Conservation (phyloP, 2,797 vertebrate genomes). For the Liparis tanakae region DNA sequence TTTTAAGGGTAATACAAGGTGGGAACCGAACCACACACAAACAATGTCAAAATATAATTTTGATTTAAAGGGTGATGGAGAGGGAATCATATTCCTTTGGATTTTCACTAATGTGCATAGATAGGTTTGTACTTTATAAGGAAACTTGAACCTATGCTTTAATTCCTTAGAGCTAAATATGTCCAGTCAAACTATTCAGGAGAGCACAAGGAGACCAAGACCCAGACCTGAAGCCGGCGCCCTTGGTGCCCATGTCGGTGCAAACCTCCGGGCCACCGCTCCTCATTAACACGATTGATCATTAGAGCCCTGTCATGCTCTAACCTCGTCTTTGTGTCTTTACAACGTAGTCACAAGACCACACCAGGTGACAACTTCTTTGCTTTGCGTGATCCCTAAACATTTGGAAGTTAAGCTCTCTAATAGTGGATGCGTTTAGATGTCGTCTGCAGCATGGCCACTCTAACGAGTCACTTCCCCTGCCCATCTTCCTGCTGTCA, state of each 20-base stretch:
- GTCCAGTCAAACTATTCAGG: not conserved
- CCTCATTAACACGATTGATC: slow-evolving; percentile 29
- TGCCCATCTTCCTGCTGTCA: slow-evolving; percentile 51
- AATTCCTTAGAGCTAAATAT: not conserved
- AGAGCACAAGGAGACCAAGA: not conserved
- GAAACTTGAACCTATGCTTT: not conserved
- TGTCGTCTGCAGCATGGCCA: slow-evolving; percentile 13
- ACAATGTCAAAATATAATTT: not conserved
- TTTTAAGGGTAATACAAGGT: not conserved
- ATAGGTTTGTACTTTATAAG: not conserved
- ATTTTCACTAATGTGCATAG: not conserved
- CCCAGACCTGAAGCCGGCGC: not conserved
- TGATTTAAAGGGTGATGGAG: not conserved
- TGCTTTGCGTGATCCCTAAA: not conserved
- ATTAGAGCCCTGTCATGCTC: slow-evolving; percentile 5
- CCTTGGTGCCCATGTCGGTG: not conserved
- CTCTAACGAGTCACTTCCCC: slow-evolving; percentile 46
- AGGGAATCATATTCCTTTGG: not conserved
- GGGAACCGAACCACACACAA: not conserved
- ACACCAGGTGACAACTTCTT: not conserved
- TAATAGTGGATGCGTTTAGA: slow-evolving; percentile 32
- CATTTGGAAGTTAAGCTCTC: slow-evolving; percentile 5
- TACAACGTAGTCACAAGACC: slow-evolving; percentile 9
- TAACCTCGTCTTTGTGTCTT: slow-evolving; percentile 1
- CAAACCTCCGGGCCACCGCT: slow-evolving; percentile 1